phyloP scores from a whole-genome alignment of 2,113 vertebrate genomes.

The Daphoenositta chrysoptera region DNA sequence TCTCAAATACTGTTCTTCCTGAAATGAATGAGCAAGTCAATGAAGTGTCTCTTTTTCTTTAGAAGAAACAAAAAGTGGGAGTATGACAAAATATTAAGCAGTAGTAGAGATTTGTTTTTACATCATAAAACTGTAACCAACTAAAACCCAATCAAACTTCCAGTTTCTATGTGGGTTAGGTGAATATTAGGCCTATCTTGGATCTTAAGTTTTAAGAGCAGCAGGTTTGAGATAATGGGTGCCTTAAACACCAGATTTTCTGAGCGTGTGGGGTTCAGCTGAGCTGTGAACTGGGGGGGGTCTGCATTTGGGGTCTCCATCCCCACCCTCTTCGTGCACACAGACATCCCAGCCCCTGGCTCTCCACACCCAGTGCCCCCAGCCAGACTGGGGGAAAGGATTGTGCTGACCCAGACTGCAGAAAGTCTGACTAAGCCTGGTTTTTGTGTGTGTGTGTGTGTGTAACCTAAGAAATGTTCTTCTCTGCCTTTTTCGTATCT shows the following conservation, averaged over 20 bases:
- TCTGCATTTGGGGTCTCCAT: neutral
- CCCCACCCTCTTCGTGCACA: neutral
- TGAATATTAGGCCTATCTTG: neutral
- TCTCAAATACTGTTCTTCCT: neutral
- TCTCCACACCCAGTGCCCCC: accelerated
- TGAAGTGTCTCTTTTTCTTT: neutral
- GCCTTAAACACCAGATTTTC: neutral
- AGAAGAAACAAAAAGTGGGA: neutral
- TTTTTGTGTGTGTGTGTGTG: neutral
- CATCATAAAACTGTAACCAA: neutral
- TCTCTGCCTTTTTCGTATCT: neutral
- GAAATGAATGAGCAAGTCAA: neutral
- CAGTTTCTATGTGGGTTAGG: neutral
- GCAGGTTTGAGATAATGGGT: neutral
- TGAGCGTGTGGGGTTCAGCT: neutral
- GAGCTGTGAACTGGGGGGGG: neutral
- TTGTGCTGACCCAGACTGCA: accelerated
- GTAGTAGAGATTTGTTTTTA: neutral
- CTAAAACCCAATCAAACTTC: neutral
- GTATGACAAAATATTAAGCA: neutral
- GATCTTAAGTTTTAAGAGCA: neutral
- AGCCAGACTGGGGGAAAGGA: neutral
- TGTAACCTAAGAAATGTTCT: neutral
- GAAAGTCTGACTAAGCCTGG: neutral
- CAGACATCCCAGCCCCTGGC: neutral